Base-by-base conservation (phyloP, 2,888 invertebrate genomes). In the Hyppa rectilinea region DNA sequence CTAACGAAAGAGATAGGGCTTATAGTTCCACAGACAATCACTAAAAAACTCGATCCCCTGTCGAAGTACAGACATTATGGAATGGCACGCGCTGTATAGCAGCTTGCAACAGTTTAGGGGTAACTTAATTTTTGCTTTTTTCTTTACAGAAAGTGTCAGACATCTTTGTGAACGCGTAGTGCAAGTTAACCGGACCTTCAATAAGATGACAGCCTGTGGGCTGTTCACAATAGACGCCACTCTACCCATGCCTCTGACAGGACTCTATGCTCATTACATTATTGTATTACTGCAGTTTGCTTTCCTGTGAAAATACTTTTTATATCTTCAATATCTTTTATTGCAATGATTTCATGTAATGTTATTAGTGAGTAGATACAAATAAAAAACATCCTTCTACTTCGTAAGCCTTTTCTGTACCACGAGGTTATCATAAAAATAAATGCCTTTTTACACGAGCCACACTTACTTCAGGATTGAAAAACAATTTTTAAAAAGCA, bases 121-220 rank as follows among this genome's bases (percentile, higher is more conserved):
- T 3, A 5, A 34, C 1, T 14, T 6, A 31, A 17, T 6, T 45
- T 26, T 34, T 26, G 14, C 9, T 38, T 5, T 0, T 58, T n/a
- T 31, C 3, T 7, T 40, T 69, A 5, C 47, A 69, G 69, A 31
- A 7, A 40, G 31, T 26, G 0, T 26, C 12, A 56, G 7, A 40
- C n/a, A 49, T 17, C 31, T 69, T 0, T 56, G 71, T 40, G n/a
- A 55, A 71, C 68, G 71, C 23, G 38, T 69, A 3, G 7, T 69
- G 17, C 38, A 69, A 69, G 17, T 26, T 5, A 71, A 69, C 10
- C 38, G 55, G 1, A 69, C 20, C 29, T 71, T 71, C 38, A 55
- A 31, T 47, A 71, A 69, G 47, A 71, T 55, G 71, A 55, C 71
- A 38, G 55, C 69, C 12, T 69, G 23, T 71, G 69, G 56, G 0